These are phyloP conservation scores for Idris sp. DNA, from an alignment of 1,140 invertebrate species.

Conservation along the genomic window DNA sequence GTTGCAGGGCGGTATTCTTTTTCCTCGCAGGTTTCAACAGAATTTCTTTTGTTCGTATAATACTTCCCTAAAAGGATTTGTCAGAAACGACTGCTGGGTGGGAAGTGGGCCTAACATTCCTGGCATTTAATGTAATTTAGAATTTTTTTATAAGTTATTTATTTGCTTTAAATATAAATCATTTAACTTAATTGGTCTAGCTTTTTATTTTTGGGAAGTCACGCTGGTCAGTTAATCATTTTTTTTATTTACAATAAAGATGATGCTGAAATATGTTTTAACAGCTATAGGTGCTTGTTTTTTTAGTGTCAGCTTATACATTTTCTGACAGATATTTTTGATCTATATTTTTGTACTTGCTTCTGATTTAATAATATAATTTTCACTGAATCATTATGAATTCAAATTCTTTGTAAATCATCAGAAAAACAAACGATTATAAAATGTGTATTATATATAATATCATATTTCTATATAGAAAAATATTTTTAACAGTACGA, in stretches of 20 bases:
- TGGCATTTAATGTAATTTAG: slow-evolving; percentile 7
- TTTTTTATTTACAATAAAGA: slow-evolving; percentile 46
- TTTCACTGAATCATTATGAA: too few species aligned
- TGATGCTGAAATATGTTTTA: too few species aligned
- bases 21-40: slow-evolving; percentile 55
- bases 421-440: too few species aligned
- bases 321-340: too few species aligned
- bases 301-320: too few species aligned
- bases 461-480: too few species aligned
- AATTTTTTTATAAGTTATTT: slow-evolving; percentile 35
- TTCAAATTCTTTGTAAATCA: too few species aligned
- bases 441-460: too few species aligned
- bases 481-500: too few species aligned
- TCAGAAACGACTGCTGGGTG: slow-evolving; percentile 25
- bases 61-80: slow-evolving; percentile 66
- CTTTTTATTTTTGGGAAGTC: slow-evolving; percentile 30
- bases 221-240: slow-evolving; percentile 12
- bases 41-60: slow-evolving; percentile 68
- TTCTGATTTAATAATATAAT: too few species aligned
- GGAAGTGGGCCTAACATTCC: slow-evolving; percentile 50
- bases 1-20: slow-evolving; percentile 73
- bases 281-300: too few species aligned
- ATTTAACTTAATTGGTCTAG: slow-evolving; percentile 52
- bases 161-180: slow-evolving; percentile 59
- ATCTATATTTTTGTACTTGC: too few species aligned